Conservation (phyloP, 1,140 invertebrate genomes). For the Penaeus indicus region DNA sequence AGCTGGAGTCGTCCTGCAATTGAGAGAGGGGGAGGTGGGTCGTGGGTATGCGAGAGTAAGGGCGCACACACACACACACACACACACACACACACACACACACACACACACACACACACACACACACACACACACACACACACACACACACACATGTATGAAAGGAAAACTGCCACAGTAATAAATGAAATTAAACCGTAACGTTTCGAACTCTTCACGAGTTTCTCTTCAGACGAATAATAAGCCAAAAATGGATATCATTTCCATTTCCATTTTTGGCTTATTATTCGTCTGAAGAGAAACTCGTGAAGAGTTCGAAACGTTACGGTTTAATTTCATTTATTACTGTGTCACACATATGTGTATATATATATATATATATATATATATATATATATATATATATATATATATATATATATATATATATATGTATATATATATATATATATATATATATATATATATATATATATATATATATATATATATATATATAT, state of each 20-base stretch:
- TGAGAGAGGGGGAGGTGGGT: not conserved
- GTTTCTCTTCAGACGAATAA: too few relatives aligned
- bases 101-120: not conserved
- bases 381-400: constrained; percentile 2
- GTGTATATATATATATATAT: not conserved
- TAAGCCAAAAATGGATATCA: too few relatives aligned
- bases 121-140: not conserved
- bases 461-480: not conserved
- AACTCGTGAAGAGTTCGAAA: too few relatives aligned
- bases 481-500: not conserved
- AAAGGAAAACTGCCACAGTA: too few relatives aligned
- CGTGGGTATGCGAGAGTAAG: not conserved
- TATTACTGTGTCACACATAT: too few relatives aligned
- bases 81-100: not conserved
- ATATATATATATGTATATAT: constrained; percentile 7
- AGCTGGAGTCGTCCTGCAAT: constrained; percentile 43
- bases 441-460: constrained; percentile 11
- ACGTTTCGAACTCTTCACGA: too few relatives aligned
- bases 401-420: not conserved
- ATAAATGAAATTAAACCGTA: too few relatives aligned
- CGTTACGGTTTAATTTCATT: too few relatives aligned
- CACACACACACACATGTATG: not conserved
- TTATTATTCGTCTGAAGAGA: too few relatives aligned
- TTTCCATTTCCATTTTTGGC: too few relatives aligned
- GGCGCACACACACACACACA: not conserved